A percentile compares a stretch with the other conserved stretches of the same genome.
Conservation (phyloP, 1,140 invertebrate genomes). For the Saccostrea cuccullata region DNA sequence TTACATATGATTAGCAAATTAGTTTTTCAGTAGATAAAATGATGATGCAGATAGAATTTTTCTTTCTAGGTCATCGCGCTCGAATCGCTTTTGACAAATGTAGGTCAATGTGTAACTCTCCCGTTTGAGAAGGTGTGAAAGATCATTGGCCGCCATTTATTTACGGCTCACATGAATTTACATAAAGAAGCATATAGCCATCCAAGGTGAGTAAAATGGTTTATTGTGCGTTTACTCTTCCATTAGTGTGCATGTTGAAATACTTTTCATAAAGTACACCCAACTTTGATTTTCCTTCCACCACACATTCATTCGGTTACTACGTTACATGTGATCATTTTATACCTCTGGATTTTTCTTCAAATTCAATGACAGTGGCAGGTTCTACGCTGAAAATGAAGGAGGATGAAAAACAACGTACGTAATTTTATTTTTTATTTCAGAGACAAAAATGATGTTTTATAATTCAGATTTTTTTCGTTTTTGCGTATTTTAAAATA, state of each 20-base stretch:
- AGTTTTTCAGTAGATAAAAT: slow-evolving; percentile 14
- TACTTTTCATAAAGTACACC: not conserved
- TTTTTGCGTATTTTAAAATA: not conserved
- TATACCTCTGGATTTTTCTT: not conserved
- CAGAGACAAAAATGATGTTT: not conserved
- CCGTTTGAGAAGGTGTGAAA: slow-evolving; percentile 43
- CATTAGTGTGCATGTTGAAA: slow-evolving; percentile 11
- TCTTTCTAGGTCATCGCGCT: slow-evolving; percentile 32
- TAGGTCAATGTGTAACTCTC: slow-evolving; percentile 37
- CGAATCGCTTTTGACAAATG: slow-evolving; percentile 27
- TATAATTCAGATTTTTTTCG: not conserved
- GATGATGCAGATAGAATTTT: slow-evolving; percentile 31
- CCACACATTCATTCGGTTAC: slow-evolving; percentile 17
- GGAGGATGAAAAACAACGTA: not conserved
- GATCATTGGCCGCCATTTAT: slow-evolving; percentile 41
- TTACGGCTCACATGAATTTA: slow-evolving; percentile 22
- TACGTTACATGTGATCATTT: not conserved
- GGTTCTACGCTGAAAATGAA: not conserved
- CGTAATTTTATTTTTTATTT: not conserved
- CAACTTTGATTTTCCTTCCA: not conserved
- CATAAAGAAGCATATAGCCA: slow-evolving; percentile 32
- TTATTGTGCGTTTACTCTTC: slow-evolving; percentile 2
- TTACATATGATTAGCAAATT: not conserved
- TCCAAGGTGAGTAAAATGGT: slow-evolving; percentile 34
- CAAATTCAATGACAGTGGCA: slow-evolving; percentile 13